Evolutionary conservation across 2,888 invertebrate genomes (phyloP), one percentile per base, ranked within the genome.

Genomic region (Hydrotaea diabolus): DNA sequence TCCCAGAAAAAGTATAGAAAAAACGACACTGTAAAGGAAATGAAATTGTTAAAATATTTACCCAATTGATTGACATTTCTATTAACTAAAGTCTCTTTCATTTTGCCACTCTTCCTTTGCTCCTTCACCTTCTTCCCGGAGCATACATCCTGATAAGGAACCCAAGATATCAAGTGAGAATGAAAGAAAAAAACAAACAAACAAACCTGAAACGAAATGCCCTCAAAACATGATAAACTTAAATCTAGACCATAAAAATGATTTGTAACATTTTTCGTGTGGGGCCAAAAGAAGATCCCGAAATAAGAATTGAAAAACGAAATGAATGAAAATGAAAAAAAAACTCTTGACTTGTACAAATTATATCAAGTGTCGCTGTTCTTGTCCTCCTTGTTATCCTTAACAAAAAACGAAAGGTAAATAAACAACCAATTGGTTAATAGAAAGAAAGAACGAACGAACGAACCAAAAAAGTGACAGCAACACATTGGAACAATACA

Each of bases 51-150:
- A 76, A 84, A 82, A 86, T 86, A 83, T 86, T 86, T 85, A 85
- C 82, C 77, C 86, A 86, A 83, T 83, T 86, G 86, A 86, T 86
- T 86, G 86, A 83, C 85, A 83, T 85, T 86, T 86, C 85, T 85
- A 85, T 86, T 86, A 86, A 86, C 85, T 83, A 75, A 84, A 86
- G 75, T 82, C 53, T 81, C 39, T 15, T 78, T 79, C 73, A 69
- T 72, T 53, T 72, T 23, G 72, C 46, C 66, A 49, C 23, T 26
- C 64, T 59, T 39, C 36, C 36, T 26, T 19, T 11, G 15, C 31
- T 31, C 11, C 17, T 9, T 66, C 23, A 26, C 23, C 15, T 36
- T 36, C 17, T 7, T 31, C 3, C 49, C 49, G n/a, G 15, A 49
- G 31, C 31, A 31, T n/a, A n/a, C 49, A 49, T n/a, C 15, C 49